phyloP scores from a whole-genome alignment of 2,797 vertebrate genomes.

The Spondyliosoma cantharus region DNA sequence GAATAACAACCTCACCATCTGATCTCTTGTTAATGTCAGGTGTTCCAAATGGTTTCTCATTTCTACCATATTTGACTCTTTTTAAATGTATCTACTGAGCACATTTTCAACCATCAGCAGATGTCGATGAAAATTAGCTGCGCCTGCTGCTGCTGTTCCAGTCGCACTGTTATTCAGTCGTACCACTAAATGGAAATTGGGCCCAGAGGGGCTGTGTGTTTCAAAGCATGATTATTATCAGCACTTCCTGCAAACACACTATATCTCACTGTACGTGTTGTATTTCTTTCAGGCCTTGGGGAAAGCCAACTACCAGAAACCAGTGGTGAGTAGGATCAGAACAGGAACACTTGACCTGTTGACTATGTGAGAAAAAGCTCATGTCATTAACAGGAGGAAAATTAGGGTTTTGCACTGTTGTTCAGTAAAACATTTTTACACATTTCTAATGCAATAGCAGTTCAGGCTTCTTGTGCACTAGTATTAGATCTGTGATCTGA shows the following conservation, averaged over 20 bases:
- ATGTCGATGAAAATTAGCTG: neutral
- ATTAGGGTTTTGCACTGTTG: neutral
- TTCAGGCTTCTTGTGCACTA: constrained; percentile 8
- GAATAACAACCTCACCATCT: neutral
- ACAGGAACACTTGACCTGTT: neutral
- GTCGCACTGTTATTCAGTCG: neutral
- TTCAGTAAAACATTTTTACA: neutral
- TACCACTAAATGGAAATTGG: neutral
- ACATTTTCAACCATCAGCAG: neutral
- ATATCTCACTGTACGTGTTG: neutral
- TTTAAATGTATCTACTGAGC: neutral
- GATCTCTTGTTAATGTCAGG: neutral
- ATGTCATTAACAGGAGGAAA: neutral
- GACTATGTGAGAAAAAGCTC: neutral
- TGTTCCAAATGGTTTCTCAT: neutral
- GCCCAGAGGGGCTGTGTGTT: neutral
- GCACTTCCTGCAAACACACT: neutral
- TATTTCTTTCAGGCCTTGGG: constrained; percentile 76
- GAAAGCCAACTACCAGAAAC: constrained; percentile 74
- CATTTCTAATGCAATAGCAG: constrained; percentile 1
- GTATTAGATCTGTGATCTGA: constrained; percentile 53
- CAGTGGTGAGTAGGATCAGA: constrained; percentile 75
- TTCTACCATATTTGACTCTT: neutral
- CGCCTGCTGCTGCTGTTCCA: neutral
- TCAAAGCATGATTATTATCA: neutral